Base-by-base conservation (phyloP, 92 coral and sea anemone species). In the Ricordea florida region DNA sequence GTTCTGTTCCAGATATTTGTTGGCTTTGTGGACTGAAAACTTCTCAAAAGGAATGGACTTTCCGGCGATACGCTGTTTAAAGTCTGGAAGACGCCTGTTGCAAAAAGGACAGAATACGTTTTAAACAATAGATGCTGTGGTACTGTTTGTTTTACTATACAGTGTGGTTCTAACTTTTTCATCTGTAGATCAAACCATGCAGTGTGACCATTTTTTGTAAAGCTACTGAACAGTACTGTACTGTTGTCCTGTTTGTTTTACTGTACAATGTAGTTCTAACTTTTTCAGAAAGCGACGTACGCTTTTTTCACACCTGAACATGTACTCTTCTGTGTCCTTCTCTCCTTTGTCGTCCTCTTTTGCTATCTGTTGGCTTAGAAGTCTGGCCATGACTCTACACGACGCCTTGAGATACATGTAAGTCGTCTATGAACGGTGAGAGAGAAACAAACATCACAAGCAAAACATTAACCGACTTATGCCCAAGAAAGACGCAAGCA, bases 21-120 rank as follows among this genome's bases (percentile, higher is more conserved):
- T 76, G 30, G 97, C 85, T 61, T 92, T 94, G 74, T 91, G 91
- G 41, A 94, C 86, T 18, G 92, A 84, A 58, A 92, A 94, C 66
- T 94, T 94, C 74, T 94, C 97, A 55, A 94, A 94, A 7, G 98
- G 97, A 72, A 94, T 89, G 10, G 98, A 94, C 71, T 94, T 94
- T 13, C 98, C 98, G 49, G 98, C 98, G 23, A 94, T 91, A 17
- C 98, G 90, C 59, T 94, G 98, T 58, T 94, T 94, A 74, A 76
- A 92, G 29, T 83, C 92, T 29, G 97, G 97, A 10, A 92, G 87
- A 10, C 85, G 96, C 38, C 98, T 94, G 45, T 22, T 1, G 15
- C 1, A 0, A 20, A 0, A 6, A 34, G 0, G 29, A 52, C 4
- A 47, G 49, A 21, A 0, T 30, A 11, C 2, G 40, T 0, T 13